Conservation (phyloP, 1,140 invertebrate species). For the Panagrolaimus sp. region DNA sequence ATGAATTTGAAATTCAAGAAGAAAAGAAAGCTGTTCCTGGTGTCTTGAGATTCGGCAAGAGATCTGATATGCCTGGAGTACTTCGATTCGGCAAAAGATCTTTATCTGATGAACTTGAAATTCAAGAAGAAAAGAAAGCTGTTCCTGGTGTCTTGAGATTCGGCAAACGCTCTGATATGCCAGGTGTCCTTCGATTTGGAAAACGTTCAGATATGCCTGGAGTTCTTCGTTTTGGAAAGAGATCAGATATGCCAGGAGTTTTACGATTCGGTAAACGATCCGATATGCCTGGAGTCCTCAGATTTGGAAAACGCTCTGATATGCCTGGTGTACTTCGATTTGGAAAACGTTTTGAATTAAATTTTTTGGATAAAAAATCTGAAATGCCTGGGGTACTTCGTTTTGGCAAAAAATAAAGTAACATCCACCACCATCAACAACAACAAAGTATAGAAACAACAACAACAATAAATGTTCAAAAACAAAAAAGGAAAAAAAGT, state of each 20-base stretch:
- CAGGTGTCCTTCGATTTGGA: conserved; percentile 21
- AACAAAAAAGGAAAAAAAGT: background rate
- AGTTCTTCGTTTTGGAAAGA: conserved; percentile 18
- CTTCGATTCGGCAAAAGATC: conserved; percentile 18
- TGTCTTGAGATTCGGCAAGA: conserved; percentile 20
- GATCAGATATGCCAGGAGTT: conserved; percentile 22
- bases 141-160: conserved; percentile 18
- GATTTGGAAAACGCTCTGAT: conserved; percentile 17
- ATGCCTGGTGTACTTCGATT: conserved; percentile 12
- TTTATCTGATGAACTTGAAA: background rate
- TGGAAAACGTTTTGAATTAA: conserved; percentile 6
- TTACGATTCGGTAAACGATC: conserved; percentile 20
- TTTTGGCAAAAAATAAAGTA: conserved; percentile 9
- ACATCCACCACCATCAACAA: background rate
- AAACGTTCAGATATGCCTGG: conserved; percentile 21
- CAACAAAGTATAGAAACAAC: background rate
- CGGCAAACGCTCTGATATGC: conserved; percentile 19
- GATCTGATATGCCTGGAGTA: conserved; percentile 17
- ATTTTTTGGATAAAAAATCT: conserved; percentile 1
- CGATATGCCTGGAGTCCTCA: conserved; percentile 24
- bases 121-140: conserved; percentile 6
- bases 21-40: conserved; percentile 15
- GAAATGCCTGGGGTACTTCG: conserved; percentile 6
- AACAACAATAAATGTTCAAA: background rate
- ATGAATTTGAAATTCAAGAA: background rate